Percentiles rank a stretch among this genome's conserved stretches.
phyloP scores from a whole-genome alignment of 1,140 invertebrate species.

The Listronotus oregonensis region DNA sequence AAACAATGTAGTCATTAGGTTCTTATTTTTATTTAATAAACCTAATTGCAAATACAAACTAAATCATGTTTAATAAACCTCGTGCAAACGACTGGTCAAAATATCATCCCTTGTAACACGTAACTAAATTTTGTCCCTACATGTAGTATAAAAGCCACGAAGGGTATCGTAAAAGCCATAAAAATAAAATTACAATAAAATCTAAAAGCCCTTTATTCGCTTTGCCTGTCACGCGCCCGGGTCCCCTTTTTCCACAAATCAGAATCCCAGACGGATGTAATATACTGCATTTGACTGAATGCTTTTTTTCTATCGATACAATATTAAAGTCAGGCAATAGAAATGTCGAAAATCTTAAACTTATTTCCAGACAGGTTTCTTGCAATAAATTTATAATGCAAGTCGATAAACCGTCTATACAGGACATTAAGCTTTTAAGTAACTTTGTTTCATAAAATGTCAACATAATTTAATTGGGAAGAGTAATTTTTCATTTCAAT shows the following conservation, averaged over 20 bases:
- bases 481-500: no score
- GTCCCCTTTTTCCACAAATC: conserved; percentile 32
- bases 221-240: conserved; percentile 23
- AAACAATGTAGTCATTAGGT: no score
- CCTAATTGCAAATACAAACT: no score
- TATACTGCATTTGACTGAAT: conserved; percentile 24
- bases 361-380: conserved; percentile 12
- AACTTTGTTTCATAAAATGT: no score
- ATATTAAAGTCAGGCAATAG: conserved; percentile 16
- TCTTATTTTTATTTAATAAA: no score
- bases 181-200: conserved; percentile 38
- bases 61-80: background rate
- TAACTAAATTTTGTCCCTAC: conserved; percentile 9
- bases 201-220: conserved; percentile 34
- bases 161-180: conserved; percentile 27
- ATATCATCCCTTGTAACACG: conserved; percentile 8
- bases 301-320: conserved; percentile 16
- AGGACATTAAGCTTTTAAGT: no score
- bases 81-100: conserved; percentile 1
- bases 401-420: background rate
- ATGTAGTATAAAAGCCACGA: conserved; percentile 2
- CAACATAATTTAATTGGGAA: background rate
- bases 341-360: background rate
- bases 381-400: conserved; percentile 4
- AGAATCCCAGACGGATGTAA: conserved; percentile 33